phyloP scores from a whole-genome alignment of 92 coral and sea anemone genomes.

The Pocillopora meandrina region DNA sequence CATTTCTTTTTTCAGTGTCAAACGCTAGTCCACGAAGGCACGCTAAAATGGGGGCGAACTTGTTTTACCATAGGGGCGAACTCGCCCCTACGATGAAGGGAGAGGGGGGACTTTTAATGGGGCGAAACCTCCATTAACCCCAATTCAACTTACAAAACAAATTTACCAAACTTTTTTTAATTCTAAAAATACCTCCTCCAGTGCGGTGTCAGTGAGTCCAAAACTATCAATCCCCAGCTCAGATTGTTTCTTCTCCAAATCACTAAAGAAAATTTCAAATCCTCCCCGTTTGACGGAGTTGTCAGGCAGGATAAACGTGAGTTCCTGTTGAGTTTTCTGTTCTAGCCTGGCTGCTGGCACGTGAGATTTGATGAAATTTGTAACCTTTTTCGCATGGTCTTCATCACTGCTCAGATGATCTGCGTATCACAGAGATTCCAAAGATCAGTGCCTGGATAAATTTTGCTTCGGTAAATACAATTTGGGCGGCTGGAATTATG shows the following conservation, averaged over 20 bases:
- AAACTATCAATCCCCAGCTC: conserved; percentile 89
- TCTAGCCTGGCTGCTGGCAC: conserved; percentile 82
- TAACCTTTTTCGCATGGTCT: conserved; percentile 67
- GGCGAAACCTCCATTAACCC: neutral
- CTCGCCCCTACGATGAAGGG: too few relatives aligned
- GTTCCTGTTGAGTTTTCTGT: conserved; percentile 86
- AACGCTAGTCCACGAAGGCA: too few relatives aligned
- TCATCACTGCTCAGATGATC: conserved; percentile 24
- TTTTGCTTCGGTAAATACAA: neutral
- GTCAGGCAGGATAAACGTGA: conserved; percentile 90
- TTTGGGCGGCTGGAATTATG: neutral
- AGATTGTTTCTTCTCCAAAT: conserved; percentile 74
- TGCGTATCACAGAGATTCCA: conserved; percentile 1
- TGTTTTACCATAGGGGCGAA: too few relatives aligned
- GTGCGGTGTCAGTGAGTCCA: conserved; percentile 84
- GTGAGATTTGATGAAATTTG: conserved; percentile 78
- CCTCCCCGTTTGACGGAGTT: conserved; percentile 88
- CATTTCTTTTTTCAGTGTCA: too few relatives aligned
- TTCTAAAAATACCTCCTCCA: conserved; percentile 76
- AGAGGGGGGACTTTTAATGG: too few relatives aligned
- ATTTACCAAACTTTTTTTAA: neutral
- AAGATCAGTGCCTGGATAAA: neutral
- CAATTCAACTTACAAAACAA: neutral
- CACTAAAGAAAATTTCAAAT: conserved; percentile 83
- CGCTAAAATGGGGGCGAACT: too few relatives aligned